Base-by-base conservation (phyloP, 2,113 vertebrate species). In the Alces alces region DNA sequence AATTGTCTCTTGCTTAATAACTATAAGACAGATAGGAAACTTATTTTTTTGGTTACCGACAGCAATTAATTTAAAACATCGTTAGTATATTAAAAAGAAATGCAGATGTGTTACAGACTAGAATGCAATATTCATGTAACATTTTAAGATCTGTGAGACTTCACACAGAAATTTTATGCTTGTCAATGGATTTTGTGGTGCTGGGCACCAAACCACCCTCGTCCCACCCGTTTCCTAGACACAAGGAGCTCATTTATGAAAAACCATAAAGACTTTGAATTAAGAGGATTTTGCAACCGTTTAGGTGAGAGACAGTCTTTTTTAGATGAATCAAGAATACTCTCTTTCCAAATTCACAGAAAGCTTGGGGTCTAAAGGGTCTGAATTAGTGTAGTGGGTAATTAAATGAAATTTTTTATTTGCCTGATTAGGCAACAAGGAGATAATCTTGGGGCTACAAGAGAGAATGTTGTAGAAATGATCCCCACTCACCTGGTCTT, bases 391-490 rank as follows among this genome's bases (percentile, higher is more conserved):
- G 61, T 43, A 89, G 84, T 36, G 52, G 57, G 27, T 27, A 92
- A 73, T 64, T 79, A 70, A 84, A 47, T 52, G 43, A 79, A 36
- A n/a, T 10, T 2, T 83, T 84, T 64, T 80, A 76, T 73, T 85
- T 87, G 21, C 30, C 66, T 16, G 36, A 3, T 45, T 43, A 64
- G 43, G 47, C n/a, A 43, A 36, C 30, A 16, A 73, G 50, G 60
- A 85, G 54, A 9, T 2, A 0, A n/a, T 39, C 36, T 85, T 8
- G 11, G 9, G 64, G 39, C 64, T 60, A 0, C 1, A 39, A 6
- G 33, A 25, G 21, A n/a, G 52, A 16, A 39, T 0, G 2, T 36
- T n/a, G 80, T 2, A 0, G 8, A 6, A 78, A 16, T 0, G 5
- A 70, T 19, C 0, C 0, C 2, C 36, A 11, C 21, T 45, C 43